These are phyloP conservation scores for Telmatochromis sp. DNA, from an alignment of 2,113 vertebrate species.

Conservation along the genomic window DNA sequence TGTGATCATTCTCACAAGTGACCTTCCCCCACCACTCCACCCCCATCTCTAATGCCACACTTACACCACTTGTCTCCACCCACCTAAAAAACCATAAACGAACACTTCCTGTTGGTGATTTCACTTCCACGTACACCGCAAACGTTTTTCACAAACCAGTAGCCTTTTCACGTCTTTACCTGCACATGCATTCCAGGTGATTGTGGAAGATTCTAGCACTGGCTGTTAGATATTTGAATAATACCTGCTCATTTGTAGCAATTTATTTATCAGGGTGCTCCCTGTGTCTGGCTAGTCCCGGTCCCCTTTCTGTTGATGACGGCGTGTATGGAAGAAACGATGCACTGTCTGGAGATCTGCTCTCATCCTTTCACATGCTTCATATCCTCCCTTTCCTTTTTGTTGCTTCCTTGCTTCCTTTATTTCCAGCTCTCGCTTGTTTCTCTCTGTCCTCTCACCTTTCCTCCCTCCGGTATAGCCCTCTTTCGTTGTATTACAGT, in stretches of 20 bases:
- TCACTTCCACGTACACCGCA: constrained; percentile 1
- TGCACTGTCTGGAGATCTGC: constrained; percentile 46
- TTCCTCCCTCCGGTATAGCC: not conserved
- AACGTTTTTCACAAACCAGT: not conserved
- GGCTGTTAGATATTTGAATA: not conserved
- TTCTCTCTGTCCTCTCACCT: constrained; percentile 15
- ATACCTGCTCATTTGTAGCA: not conserved
- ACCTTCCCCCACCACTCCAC: not conserved
- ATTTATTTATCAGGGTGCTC: not conserved
- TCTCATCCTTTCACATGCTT: not conserved
- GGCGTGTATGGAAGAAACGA: constrained; percentile 40
- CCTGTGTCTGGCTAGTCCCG: constrained; percentile 16
- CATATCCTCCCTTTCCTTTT: not conserved
- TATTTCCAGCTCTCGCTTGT: constrained; percentile 14
- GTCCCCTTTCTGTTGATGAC: not conserved
- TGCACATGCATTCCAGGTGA: not conserved
- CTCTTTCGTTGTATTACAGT: constrained; percentile 2
- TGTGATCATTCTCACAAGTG: not conserved
- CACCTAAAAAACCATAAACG: not conserved
- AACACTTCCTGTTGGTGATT: constrained; percentile 6
- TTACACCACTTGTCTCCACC: not conserved
- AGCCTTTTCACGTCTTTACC: not conserved
- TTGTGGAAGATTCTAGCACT: not conserved
- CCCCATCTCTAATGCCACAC: not conserved
- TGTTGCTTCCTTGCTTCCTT: constrained; percentile 5